These are phyloP conservation scores for Peromyscus attwateri DNA, from an alignment of 2,797 vertebrate genomes.

Conservation along the genomic window DNA sequence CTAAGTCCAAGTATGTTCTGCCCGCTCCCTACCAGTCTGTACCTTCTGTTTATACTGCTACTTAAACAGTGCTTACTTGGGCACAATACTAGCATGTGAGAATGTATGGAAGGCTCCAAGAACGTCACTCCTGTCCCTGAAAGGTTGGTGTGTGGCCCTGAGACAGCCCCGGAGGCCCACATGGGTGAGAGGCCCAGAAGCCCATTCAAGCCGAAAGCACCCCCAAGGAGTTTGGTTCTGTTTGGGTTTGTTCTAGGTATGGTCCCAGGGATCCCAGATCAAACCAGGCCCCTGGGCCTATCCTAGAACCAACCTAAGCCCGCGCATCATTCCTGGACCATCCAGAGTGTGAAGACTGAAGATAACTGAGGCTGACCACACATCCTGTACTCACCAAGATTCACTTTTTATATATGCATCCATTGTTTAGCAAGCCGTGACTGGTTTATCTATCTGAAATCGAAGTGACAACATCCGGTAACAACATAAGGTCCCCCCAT, in stretches of 20 bases:
- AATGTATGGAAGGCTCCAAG: conserved; percentile 60
- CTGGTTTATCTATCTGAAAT: conserved; percentile 44
- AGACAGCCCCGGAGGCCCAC: conserved; percentile 49
- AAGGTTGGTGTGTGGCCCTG: conserved; percentile 61
- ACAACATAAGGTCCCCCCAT: not conserved
- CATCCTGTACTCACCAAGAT: not conserved
- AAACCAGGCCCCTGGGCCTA: conserved; percentile 85
- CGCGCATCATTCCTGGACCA: conserved; percentile 74
- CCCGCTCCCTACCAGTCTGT: conserved; percentile 5
- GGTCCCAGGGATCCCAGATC: conserved; percentile 85
- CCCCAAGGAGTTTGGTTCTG: conserved; percentile 78
- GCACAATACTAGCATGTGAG: conserved; percentile 22
- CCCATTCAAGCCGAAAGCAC: conserved; percentile 70
- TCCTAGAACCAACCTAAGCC: conserved; percentile 85
- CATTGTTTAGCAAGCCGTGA: not conserved
- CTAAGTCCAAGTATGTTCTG: conserved; percentile 60
- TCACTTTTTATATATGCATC: conserved; percentile 1
- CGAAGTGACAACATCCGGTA: not conserved
- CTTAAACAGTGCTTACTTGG: conserved; percentile 9
- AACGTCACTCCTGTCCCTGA: conserved; percentile 45
- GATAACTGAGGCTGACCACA: conserved; percentile 58
- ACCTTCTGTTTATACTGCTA: conserved; percentile 25
- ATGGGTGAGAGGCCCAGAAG: conserved; percentile 72
- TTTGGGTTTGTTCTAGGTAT: conserved; percentile 85
- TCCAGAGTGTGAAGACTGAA: conserved; percentile 75